Base-by-base conservation (phyloP, 2,113 vertebrate species). In the Lucifuga dentata region DNA sequence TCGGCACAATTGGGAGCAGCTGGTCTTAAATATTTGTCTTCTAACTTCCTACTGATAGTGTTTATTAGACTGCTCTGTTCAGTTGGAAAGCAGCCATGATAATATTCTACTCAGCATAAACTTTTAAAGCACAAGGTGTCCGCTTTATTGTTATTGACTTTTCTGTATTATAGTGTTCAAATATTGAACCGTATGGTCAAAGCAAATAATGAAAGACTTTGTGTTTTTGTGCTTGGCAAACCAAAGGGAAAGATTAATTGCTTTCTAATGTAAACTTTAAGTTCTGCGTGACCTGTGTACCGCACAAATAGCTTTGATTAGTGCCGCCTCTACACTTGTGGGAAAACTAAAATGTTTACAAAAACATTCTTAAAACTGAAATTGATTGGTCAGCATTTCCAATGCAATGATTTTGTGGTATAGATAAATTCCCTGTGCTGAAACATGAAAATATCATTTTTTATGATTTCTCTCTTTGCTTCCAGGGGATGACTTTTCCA, bases 401-500 rank as follows among this genome's bases (percentile, higher is more conserved):
- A 49, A 45, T 43, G 29, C 9, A 48, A 20, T 8, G 5, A 17
- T 52, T 8, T 7, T 29, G 16, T 10, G 8, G 2, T 3, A 39
- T 53, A 3, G 26, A 5, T 29, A 7, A n/a, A 19, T 11, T 64
- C 12, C 11, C 12, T 26, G n/a, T 15, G 12, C 60, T 63, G 36
- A 78, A n/a, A 71, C 75, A 71, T 51, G 46, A 68, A 58, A 60
- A 21, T 15, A 3, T 46, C 53, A 56, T 6, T 29, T 36, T 73
- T 32, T 76, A 57, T 67, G 70, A 68, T 45, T 56, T 78, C 60
- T 78, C 24, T 19, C 45, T 85, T 49, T 69, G 33, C 93, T 94
- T 95, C 46, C 91, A 99, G 98, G 97, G 72, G 98, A 99, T 55
- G 98, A 99, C 90, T 99, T 99, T 88, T 98, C 97, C 56, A 94